A percentile compares a stretch with the other conserved stretches of the same genome.
Conservation (phyloP, 64 coral and sea anemone genomes). For the Anthopleura sola region DNA sequence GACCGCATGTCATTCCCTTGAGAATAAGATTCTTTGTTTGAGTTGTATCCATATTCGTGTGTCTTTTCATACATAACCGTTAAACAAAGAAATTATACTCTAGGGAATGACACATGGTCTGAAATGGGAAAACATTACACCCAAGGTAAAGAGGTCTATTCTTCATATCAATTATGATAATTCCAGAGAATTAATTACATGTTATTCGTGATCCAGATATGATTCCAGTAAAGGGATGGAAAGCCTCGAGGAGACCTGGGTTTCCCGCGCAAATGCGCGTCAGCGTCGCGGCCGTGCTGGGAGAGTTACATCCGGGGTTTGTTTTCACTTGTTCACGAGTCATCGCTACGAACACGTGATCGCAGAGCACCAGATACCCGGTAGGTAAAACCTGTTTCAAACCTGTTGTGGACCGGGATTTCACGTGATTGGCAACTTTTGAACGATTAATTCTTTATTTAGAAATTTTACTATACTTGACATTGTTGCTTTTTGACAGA, state of each 20-base stretch:
- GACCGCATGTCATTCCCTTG: too few species aligned
- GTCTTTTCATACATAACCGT: too few species aligned
- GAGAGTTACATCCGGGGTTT: conserved; percentile 86
- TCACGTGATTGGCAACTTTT: neutral
- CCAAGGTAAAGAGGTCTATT: too few species aligned
- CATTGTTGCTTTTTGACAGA: conserved; percentile 50
- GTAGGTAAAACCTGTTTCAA: conserved; percentile 30
- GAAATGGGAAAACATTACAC: too few species aligned
- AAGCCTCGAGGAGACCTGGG: conserved; percentile 88
- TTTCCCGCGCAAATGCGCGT: conserved; percentile 82
- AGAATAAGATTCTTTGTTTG: too few species aligned
- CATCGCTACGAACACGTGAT: conserved; percentile 67
- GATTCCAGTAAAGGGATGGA: conserved; percentile 86
- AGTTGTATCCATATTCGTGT: too few species aligned
- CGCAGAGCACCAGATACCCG: conserved; percentile 70
- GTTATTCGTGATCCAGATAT: conserved; percentile 35
- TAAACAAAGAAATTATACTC: too few species aligned
- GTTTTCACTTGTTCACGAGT: conserved; percentile 82
- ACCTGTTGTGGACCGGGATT: neutral
- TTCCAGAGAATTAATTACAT: neutral
- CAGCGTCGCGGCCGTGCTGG: conserved; percentile 81
- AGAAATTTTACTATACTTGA: too few species aligned
- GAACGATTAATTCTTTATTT: neutral
- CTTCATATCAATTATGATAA: too few species aligned
- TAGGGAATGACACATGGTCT: too few species aligned